Conservation (phyloP, 2,888 invertebrate genomes). For the Limenitis camilla region DNA sequence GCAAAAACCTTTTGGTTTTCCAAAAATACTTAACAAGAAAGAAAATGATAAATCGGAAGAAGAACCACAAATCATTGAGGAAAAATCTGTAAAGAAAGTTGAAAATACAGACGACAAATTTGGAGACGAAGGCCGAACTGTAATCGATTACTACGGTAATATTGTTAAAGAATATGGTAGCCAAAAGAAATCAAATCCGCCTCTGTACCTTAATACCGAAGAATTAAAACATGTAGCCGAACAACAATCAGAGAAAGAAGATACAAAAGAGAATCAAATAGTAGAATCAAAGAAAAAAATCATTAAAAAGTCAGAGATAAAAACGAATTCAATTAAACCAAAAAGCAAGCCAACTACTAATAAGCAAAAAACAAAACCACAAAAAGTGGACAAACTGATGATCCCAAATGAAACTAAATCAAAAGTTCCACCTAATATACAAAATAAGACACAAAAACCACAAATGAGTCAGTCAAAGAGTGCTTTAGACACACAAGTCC, state of each 20-base stretch:
- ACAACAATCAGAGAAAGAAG: conserved; percentile 49
- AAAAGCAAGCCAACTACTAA: conserved; percentile 29
- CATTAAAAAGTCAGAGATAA: conserved; percentile 32
- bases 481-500: conserved; percentile 42
- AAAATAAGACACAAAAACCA: conserved; percentile 26
- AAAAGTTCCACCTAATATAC: conserved; percentile 14
- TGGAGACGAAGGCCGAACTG: conserved; percentile 79
- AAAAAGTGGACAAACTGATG: conserved; percentile 1
- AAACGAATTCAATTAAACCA: conserved; percentile 27
- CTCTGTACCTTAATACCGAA: conserved; percentile 76
- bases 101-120: conserved; percentile 51
- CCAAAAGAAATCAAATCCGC: conserved; percentile 61
- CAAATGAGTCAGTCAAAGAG: conserved; percentile 9
- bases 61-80: conserved; percentile 23
- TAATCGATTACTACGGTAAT: conserved; percentile 86
- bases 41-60: conserved; percentile 34
- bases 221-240: conserved; percentile 76
- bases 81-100: conserved; percentile 31
- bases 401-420: conserved; percentile 23
- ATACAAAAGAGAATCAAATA: conserved; percentile 36
- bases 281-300: conserved; percentile 29
- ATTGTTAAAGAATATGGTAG: conserved; percentile 82
- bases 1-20: conserved; percentile 53
- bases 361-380: conserved; percentile 15
- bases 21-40: conserved; percentile 44